Evolutionary conservation across 2,888 invertebrate species (phyloP).

Genomic region (Athetis lepigone): DNA sequence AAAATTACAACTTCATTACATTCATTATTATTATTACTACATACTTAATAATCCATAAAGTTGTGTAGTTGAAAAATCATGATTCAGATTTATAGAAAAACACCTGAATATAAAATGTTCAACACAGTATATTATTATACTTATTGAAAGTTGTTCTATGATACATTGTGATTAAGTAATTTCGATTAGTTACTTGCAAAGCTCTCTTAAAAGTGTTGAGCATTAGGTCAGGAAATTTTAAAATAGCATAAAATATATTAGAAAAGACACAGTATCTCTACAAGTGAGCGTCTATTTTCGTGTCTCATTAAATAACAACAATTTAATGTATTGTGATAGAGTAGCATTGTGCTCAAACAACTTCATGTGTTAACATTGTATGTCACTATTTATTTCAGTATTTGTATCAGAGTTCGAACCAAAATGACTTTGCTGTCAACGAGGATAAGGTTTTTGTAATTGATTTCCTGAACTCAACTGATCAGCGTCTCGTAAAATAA

Average conservation of each 20-base stretch:
- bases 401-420: constrained; percentile 47
- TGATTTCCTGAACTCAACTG: constrained; percentile 67
- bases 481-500: constrained; percentile 49
- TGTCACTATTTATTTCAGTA: constrained; percentile 54
- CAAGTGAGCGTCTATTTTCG: constrained; percentile 35
- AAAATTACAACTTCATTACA: constrained; percentile 21
- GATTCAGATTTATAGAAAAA: neutral
- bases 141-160: neutral
- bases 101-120: constrained; percentile 37
- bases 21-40: constrained; percentile 28
- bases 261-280: constrained; percentile 16
- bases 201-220: constrained; percentile 22
- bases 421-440: constrained; percentile 53
- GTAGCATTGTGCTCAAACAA: constrained; percentile 48
- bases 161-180: constrained; percentile 1
- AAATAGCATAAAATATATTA: constrained; percentile 11
- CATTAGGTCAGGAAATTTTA: constrained; percentile 27
- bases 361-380: constrained; percentile 61
- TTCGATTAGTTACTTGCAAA: constrained; percentile 2
- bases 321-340: constrained; percentile 47
- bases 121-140: constrained; percentile 5
- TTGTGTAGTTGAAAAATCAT: constrained; percentile 11
- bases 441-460: constrained; percentile 58
- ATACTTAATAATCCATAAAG: constrained; percentile 8
- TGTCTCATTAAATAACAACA: constrained; percentile 37